These are phyloP conservation scores for Drosophila longiperda DNA, from an alignment of 2,888 invertebrate genomes.

Conservation along the genomic window DNA sequence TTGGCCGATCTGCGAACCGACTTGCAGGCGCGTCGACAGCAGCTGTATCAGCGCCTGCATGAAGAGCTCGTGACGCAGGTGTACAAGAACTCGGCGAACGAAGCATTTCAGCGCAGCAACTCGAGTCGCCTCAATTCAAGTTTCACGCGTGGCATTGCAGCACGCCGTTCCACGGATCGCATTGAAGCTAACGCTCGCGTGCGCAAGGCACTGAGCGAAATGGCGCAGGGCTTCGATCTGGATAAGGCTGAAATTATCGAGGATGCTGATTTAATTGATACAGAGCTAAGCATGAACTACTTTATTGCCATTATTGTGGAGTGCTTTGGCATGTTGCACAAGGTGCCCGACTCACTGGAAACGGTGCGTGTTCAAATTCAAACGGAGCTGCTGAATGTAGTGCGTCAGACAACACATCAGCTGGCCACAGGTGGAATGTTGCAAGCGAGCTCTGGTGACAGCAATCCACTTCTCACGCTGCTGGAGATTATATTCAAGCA, in stretches of 20 bases:
- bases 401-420: slow-evolving; percentile 92
- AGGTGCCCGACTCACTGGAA: slow-evolving; percentile 94
- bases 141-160: slow-evolving; percentile 87
- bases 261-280: slow-evolving; percentile 87
- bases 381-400: slow-evolving; percentile 91
- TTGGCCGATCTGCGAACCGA: slow-evolving; percentile 92
- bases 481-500: slow-evolving; percentile 92
- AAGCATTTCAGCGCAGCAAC: slow-evolving; percentile 87
- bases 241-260: slow-evolving; percentile 86
- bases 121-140: slow-evolving; percentile 87
- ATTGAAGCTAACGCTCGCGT: slow-evolving; percentile 86
- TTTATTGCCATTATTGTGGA: slow-evolving; percentile 93
- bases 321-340: slow-evolving; percentile 92
- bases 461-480: slow-evolving; percentile 87
- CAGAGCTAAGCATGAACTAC: slow-evolving; percentile 88
- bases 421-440: slow-evolving; percentile 86
- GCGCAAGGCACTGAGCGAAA: slow-evolving; percentile 87
- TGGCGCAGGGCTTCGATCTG: slow-evolving; percentile 84
- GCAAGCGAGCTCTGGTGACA: slow-evolving; percentile 53
- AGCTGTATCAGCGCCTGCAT: slow-evolving; percentile 89
- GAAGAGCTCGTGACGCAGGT: slow-evolving; percentile 90
- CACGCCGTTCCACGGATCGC: slow-evolving; percentile 87
- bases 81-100: slow-evolving; percentile 88
- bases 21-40: slow-evolving; percentile 87
- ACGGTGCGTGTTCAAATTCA: slow-evolving; percentile 93